phyloP scores from a whole-genome alignment of 2,113 vertebrate species.

The Polyodon spathula region DNA sequence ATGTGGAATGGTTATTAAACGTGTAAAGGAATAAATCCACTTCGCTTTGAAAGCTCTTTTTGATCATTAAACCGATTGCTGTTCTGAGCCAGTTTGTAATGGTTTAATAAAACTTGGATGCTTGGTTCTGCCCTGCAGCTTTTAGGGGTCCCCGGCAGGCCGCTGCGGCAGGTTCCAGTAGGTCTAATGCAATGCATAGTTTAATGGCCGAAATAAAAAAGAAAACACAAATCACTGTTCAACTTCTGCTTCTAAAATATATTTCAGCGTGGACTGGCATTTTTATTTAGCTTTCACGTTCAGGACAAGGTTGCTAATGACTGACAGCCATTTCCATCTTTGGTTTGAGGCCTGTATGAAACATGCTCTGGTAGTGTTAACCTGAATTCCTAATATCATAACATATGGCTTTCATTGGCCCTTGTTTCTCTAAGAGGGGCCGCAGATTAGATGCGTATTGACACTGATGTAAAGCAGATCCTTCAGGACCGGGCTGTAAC shows the following conservation, averaged over 20 bases:
- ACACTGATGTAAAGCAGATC: no score
- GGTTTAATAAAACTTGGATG: conserved; percentile 35
- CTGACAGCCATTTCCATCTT: conserved; percentile 33
- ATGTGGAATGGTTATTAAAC: conserved; percentile 21
- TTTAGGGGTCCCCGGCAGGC: conserved; percentile 11
- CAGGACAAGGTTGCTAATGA: conserved; percentile 35
- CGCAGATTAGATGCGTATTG: conserved; percentile 1
- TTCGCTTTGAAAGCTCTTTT: conserved; percentile 33
- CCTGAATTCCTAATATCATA: no score
- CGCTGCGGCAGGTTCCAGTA: conserved; percentile 19
- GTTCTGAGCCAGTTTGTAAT: conserved; percentile 33
- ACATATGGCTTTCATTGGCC: conserved; percentile 7
- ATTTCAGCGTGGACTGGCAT: conserved; percentile 8
- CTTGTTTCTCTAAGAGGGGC: not conserved
- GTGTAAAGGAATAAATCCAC: conserved; percentile 23
- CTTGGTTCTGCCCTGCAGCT: conserved; percentile 12
- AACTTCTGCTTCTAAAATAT: not conserved
- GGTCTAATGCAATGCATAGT: not conserved
- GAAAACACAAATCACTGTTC: conserved; percentile 24
- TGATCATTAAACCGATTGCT: conserved; percentile 35
- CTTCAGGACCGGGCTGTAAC: no score
- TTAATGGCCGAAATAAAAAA: conserved; percentile 12
- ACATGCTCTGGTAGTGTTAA: conserved; percentile 9
- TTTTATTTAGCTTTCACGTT: conserved; percentile 20
- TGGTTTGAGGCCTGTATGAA: conserved; percentile 24